Evolutionary conservation across 2,888 invertebrate genomes (phyloP).

Genomic region (Cheilosia scutellata): DNA sequence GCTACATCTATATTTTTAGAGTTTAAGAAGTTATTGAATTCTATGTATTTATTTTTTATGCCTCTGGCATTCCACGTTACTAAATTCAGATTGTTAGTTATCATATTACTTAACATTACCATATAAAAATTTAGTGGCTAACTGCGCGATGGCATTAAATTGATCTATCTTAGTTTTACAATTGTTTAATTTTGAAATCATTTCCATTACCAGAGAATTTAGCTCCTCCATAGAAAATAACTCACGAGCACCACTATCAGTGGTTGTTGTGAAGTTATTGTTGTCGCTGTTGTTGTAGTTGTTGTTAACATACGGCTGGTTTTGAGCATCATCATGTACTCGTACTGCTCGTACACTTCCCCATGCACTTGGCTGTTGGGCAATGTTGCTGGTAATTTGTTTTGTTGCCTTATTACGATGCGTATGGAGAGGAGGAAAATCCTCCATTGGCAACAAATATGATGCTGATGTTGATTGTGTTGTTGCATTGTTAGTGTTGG

Average conservation of each 20-base stretch:
- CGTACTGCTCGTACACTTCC: conserved; percentile 4
- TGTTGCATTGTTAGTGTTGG: too few species aligned
- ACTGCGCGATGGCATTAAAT: conserved; percentile 38
- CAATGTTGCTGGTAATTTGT: background rate
- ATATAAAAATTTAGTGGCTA: conserved; percentile 37
- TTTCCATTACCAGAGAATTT: conserved; percentile 13
- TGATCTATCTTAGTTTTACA: conserved; percentile 17
- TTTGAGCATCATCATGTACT: too few species aligned
- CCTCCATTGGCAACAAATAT: background rate
- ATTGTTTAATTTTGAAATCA: conserved; percentile 7
- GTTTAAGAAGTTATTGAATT: conserved; percentile 17
- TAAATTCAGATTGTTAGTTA: conserved; percentile 34
- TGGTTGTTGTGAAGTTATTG: background rate
- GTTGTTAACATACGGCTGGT: too few species aligned
- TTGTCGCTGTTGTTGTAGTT: conserved; percentile 8
- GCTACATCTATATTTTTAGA: conserved; percentile 28
- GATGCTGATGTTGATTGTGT: too few species aligned
- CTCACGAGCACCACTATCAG: background rate
- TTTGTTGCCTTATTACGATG: background rate
- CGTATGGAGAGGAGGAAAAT: conserved; percentile 6
- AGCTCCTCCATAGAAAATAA: background rate
- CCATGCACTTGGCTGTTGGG: conserved; percentile 1
- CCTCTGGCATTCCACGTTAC: conserved; percentile 44
- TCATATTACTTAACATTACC: conserved; percentile 22
- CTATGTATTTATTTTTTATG: conserved; percentile 12